Conservation (phyloP, 2,797 vertebrate species). For the Macrochelys suwanniensis region DNA sequence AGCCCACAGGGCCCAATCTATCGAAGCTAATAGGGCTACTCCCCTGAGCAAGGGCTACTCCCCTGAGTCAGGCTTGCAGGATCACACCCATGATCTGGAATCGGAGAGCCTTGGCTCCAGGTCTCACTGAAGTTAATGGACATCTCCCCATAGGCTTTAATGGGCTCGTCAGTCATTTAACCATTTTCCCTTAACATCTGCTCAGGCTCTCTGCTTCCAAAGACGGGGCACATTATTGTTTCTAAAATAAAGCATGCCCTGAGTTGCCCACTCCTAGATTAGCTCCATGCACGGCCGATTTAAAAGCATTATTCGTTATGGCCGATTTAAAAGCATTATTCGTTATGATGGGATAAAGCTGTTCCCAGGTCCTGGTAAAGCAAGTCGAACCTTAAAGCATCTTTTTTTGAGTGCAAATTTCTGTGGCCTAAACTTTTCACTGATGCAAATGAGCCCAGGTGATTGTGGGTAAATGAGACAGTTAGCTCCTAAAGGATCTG, state of each 20-base stretch:
- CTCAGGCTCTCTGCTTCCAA: neutral
- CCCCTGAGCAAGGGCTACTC: neutral
- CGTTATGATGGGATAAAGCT: neutral
- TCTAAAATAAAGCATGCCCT: neutral
- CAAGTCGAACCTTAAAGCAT: fast-evolving
- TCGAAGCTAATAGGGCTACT: neutral
- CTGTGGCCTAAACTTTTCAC: fast-evolving
- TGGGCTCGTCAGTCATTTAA: neutral
- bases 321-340: neutral
- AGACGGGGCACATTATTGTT: neutral
- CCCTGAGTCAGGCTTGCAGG: neutral
- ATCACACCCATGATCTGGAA: neutral
- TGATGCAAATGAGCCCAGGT: fast-evolving
- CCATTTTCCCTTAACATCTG: constrained; percentile 58
- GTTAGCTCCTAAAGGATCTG: neutral
- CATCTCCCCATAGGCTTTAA: neutral
- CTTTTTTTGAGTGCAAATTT: neutral
- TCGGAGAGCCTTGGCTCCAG: neutral
- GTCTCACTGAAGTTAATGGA: neutral
- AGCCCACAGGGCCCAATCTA: neutral
- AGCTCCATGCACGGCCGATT: neutral
- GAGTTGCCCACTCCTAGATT: neutral
- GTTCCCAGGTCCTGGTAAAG: neutral
- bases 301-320: neutral
- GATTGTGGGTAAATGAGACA: fast-evolving